Percentiles rank a stretch among this genome's conserved stretches.
Evolutionary conservation across 1,140 invertebrate genomes (phyloP).

Genomic region (Sarcophaga peregrina): DNA sequence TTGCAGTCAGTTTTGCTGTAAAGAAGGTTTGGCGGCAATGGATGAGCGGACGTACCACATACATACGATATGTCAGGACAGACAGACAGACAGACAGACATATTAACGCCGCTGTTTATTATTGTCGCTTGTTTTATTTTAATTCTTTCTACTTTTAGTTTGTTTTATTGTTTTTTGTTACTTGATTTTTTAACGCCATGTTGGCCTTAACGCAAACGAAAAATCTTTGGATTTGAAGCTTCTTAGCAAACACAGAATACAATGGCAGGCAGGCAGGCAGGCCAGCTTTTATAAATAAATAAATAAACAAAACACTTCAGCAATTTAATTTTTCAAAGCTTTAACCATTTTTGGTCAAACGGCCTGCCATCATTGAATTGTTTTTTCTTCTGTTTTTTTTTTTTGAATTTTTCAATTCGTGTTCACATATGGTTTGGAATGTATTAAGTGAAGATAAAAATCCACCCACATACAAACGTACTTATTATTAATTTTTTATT

Average conservation of each 20-base stretch:
- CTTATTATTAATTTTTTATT: too few relatives aligned
- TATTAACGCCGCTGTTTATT: constrained; percentile 18
- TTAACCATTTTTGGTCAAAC: constrained; percentile 20
- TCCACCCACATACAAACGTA: too few relatives aligned
- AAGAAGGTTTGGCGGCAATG: not conserved
- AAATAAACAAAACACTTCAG: not conserved
- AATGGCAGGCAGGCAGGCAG: not conserved
- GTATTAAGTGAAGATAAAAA: too few relatives aligned
- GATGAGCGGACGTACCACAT: too few relatives aligned
- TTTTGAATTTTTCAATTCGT: too few relatives aligned
- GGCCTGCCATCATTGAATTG: not conserved
- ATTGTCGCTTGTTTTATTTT: constrained; percentile 8
- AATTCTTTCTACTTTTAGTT: constrained; percentile 4
- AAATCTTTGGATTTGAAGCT: constrained; percentile 21
- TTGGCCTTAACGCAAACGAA: not conserved
- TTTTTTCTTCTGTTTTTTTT: too few relatives aligned
- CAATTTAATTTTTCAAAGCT: not conserved
- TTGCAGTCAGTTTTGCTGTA: too few relatives aligned
- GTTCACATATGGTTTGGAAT: too few relatives aligned
- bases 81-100: not conserved
- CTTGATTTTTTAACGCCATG: not conserved
- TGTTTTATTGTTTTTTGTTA: not conserved
- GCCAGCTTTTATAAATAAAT: not conserved
- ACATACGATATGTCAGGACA: not conserved
- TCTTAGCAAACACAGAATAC: not conserved